Evolutionary conservation across 1,140 invertebrate species (phyloP).

Genomic region (Saccostrea cuccullata): DNA sequence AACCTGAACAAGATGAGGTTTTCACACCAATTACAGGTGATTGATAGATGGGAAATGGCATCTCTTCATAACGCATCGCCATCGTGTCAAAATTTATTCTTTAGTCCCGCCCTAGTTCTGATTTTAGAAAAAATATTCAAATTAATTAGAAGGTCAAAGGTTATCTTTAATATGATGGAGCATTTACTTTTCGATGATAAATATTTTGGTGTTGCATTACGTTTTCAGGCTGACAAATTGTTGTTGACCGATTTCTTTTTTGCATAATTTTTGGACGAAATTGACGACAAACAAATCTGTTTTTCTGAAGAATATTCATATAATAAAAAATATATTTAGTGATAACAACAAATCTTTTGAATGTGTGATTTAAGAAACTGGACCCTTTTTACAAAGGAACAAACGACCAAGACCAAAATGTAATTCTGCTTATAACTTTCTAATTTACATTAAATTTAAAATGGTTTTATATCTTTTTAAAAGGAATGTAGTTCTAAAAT

Average conservation of each 20-base stretch:
- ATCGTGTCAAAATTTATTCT: background rate
- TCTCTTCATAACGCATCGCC: background rate
- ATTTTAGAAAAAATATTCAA: background rate
- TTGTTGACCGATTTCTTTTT: slow-evolving; percentile 14
- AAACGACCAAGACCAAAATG: too few species aligned
- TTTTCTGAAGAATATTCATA: too few species aligned
- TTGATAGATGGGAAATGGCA: background rate
- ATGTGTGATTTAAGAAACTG: too few species aligned
- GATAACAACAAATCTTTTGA: too few species aligned
- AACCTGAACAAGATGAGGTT: background rate
- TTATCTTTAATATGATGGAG: slow-evolving; percentile 19
- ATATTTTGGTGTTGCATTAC: background rate
- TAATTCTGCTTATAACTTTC: too few species aligned
- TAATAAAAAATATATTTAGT: too few species aligned
- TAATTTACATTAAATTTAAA: too few species aligned
- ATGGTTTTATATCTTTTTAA: too few species aligned
- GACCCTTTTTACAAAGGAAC: too few species aligned
- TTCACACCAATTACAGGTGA: slow-evolving; percentile 8
- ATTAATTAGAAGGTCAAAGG: slow-evolving; percentile 16
- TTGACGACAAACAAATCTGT: too few species aligned
- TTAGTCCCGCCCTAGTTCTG: background rate
- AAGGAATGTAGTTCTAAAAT: too few species aligned
- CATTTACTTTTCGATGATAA: slow-evolving; percentile 22
- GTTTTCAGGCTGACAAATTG: background rate
- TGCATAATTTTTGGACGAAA: too few species aligned